Base-by-base conservation (phyloP, 1,140 invertebrate genomes). In the Drosophila tristis region DNA sequence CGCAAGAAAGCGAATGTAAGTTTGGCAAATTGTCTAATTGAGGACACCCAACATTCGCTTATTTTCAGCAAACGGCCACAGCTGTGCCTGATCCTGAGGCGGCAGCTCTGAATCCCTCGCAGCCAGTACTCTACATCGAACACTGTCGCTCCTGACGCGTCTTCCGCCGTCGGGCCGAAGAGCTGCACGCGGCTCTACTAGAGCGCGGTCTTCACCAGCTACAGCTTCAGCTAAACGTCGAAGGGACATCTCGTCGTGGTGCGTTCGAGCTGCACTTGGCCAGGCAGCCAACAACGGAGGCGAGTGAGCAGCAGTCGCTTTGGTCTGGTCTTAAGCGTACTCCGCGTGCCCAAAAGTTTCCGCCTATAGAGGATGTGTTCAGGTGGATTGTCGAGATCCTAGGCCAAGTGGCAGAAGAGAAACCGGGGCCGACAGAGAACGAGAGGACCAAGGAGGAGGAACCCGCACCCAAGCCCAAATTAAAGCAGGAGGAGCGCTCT, bases 281-380 rank as follows among this genome's bases (percentile, higher is more conserved):
- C 5, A 20, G 29, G 6, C 35, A 50, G 4, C 78, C 65, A 23
- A 68, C 72, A 43, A 53, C 42, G 45, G 13, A 49, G 44, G 50
- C 11, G 2, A 60, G 49, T 4, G 58, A 73, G 15, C 78, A 78
- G 51, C 57, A 25, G 11, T 2, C 42, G 4, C 58, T 91, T 58
- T 91, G 90, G 90, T 85, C 90, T 3, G 90, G 90, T 5, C 63
- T 80, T 15, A 91, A 91, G 55, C 79, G 82, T 1, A 90, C 82
- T 31, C 90, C 90, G 13, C 82, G 90, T 25, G 82, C 86, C 7
- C 68, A 85, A 50, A 91, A 91, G 56, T 91, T 91, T 70, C 90
- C 90, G 25, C 6, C 63, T n/a, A 47, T 45, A 0, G 78, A 75
- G 15, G 78, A 48, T 4, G 31, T 86, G 16, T 72, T 55, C 39